Base-by-base conservation (phyloP, 2,888 invertebrate species). In the Cheilosia scutellata region DNA sequence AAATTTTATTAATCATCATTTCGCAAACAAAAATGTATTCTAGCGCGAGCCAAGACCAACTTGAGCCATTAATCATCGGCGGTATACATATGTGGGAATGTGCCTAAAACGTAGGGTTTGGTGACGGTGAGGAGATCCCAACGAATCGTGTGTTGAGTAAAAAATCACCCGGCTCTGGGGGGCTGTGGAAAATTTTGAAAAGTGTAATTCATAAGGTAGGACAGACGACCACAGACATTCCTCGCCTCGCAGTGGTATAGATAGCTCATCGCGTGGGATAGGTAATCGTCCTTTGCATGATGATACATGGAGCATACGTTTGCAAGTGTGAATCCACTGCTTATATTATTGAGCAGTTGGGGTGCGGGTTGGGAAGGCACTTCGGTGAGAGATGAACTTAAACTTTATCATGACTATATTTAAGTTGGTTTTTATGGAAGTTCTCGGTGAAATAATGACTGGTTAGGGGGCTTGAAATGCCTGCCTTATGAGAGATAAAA, bases 1-100 rank as follows among this genome's bases (percentile, higher is more conserved):
- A 82, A 82, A 80, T 82, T 86, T 76, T 86, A 86, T 86, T 82
- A 86, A 86, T 86, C 86, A 82, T 86, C 80, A 82, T 86, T 86
- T 71, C 60, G 63, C 82, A 86, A 82, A 86, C 86, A 86, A 72
- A 82, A 86, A 82, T 86, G 62, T 76, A 42, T 63, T 77, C 76
- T 51, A 53, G 71, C 72, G 51, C 77, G 49, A 66, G 53, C 62
- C 82, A 82, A 60, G 82, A 79, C 86, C 71, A 86, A 86, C 86
- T 86, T 86, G 42, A 40, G 51, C 63, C 82, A 86, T 86, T 86
- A 86, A 86, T 86, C 86, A 86, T 72, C 49, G 72, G 51, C 62
- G 44, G 44, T 44, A 44, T 47, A 5, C 58, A 60, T 57, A 70
- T 13, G 58, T 27, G 42, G 6, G 42, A 71, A 86, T 72, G 86